Evolutionary conservation across 1,140 invertebrate species (phyloP), one percentile per base, ranked within the genome.

Genomic region (Sitophilus oryzae): DNA sequence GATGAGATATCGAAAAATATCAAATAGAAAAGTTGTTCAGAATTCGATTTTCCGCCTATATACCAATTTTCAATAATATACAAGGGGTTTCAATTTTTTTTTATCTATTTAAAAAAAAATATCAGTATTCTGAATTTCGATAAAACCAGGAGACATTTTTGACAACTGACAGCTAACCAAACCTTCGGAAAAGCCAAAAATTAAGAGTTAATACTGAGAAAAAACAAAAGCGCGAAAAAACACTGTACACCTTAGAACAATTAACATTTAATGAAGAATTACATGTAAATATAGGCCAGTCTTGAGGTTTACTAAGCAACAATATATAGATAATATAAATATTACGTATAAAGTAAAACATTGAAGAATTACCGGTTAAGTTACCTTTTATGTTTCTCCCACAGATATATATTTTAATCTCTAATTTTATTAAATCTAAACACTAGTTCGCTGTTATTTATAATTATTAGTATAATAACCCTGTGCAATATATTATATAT

Each of bases 371-470:
- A 58, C 46, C 22, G 54, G 47, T 58, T 40, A 53, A 50, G 36
- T 6, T 5, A 34, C 16, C 18, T 52, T 41, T 10, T 52, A 55
- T 21, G 35, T 43, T 41, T 45, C 37, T n/a, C 15, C 22, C n/a
- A n/a, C 3, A 50, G 48, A 21, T 41, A 52, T 42, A 43, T 22
- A 11, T 15, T 37, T 36, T 52, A 22, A 16, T 20, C 22, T 21
- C 38, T 5, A 5, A 41, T 54, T 47, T 59, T 45, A 35, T 44
- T 50, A 58, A 53, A 48, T 48, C 42, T 60, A 40, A 52, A 63
- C 49, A 22, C 57, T 57, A 61, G 37, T 63, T 58, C 59, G 59
- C 59, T 60, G 61, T 58, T 60, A n/a, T n/a, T n/a, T n/a, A 52
- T 35, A 51, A 38, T 48, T 49, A 53, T 58, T 58, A 57, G 48